These are phyloP conservation scores for Neuroscelio doddi DNA, from an alignment of 2,888 invertebrate species.

Conservation along the genomic window DNA sequence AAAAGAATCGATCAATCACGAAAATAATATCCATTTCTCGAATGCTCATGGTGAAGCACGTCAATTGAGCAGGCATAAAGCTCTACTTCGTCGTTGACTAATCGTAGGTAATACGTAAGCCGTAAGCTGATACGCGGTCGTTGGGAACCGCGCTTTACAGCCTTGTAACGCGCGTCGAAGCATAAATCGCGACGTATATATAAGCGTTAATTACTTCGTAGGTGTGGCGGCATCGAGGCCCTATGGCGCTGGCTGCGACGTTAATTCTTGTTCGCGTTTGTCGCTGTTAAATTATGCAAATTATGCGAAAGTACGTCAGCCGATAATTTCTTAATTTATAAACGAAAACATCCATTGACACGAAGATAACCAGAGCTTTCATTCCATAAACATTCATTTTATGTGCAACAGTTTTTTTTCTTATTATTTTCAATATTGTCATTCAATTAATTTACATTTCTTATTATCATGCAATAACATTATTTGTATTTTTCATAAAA, in stretches of 20 bases:
- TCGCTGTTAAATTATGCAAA: slow-evolving; percentile 40
- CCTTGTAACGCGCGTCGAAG: slow-evolving; percentile 54
- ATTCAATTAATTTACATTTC: too few species aligned
- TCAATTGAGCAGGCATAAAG: slow-evolving; percentile 45
- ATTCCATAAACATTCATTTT: too few species aligned
- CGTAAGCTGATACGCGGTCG: slow-evolving; percentile 50
- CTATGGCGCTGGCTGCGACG: slow-evolving; percentile 39
- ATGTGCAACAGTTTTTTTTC: too few species aligned
- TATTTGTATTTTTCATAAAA: too few species aligned
- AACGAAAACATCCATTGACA: slow-evolving; percentile 8
- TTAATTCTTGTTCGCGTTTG: slow-evolving; percentile 42
- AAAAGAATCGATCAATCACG: slow-evolving; percentile 40
- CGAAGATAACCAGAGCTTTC: not conserved
- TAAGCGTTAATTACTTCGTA: slow-evolving; percentile 59
- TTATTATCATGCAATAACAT: too few species aligned
- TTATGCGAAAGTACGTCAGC: slow-evolving; percentile 31
- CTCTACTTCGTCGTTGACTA: slow-evolving; percentile 47
- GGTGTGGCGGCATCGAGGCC: slow-evolving; percentile 46
- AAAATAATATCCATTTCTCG: slow-evolving; percentile 38
- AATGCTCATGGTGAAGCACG: slow-evolving; percentile 40
- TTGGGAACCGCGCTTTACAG: slow-evolving; percentile 54
- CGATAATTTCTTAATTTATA: slow-evolving; percentile 38
- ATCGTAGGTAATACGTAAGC: slow-evolving; percentile 48
- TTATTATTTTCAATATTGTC: too few species aligned
- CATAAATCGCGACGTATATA: slow-evolving; percentile 58